Evolutionary conservation across 2,888 invertebrate species (phyloP), one percentile per base, ranked within the genome.

Genomic region (Sinhomidia bicolor): DNA sequence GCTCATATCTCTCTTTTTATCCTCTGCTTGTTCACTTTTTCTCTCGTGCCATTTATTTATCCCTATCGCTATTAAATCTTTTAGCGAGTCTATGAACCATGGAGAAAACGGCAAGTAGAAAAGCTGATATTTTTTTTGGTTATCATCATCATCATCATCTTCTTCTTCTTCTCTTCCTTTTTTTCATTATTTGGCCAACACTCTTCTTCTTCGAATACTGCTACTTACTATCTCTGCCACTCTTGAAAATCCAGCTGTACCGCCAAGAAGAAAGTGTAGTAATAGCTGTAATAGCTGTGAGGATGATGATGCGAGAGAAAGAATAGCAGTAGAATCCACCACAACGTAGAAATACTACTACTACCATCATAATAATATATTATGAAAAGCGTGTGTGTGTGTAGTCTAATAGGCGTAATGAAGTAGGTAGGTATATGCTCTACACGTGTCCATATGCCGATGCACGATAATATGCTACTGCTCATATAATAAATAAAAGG

Each of bases 1-100:
- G 51, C 51, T 51, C 17, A 14, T 12, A 44, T 12, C 51, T 51
- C 51, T 4, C 17, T 17, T 60, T 23, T 23, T 26, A 14, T 26
- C 26, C 20, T 60, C 51, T 51, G 9, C n/a, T 51, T 12, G 3
- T 9, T 51, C 14, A 10, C 60, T 60, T 23, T 23, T 4, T 60
- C 60, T 60, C 9, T 51, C 12, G n/a, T n/a, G n/a, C n/a, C n/a
- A n/a, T n/a, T 60, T 60, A 60, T 60, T 60, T 60, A 60, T 60
- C 60, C 23, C 60, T 26, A 20, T 26, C 26, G n/a, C n/a, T 60
- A 60, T 60, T 23, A 20, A 60, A 60, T 60, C 78, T 78, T 76
- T 78, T 57, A 51, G 60, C 26, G 36, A 65, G 65, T 36, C 36
- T 36, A 65, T 65, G 23, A 36, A 17, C 65, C 17, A 65, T 14